Evolutionary conservation across 2,113 vertebrate genomes (phyloP).

Genomic region (Passer montanus): DNA sequence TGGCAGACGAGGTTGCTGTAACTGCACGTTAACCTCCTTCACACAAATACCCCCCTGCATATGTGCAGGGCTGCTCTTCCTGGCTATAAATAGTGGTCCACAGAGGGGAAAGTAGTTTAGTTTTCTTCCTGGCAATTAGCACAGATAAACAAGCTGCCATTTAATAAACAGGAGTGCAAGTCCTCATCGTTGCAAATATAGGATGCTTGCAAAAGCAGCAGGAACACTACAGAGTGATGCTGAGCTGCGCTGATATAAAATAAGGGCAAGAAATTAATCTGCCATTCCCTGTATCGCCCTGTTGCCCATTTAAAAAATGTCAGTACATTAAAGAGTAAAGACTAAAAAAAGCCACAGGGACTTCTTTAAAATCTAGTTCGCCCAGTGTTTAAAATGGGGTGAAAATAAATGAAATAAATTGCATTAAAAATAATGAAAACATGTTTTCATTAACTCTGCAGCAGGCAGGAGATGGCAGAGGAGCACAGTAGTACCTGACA

Average conservation of each 20-base stretch:
- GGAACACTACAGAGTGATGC: not conserved
- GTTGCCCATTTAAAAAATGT: not conserved
- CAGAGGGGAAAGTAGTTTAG: constrained; percentile 17
- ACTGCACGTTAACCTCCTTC: not conserved
- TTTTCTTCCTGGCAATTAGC: constrained; percentile 36
- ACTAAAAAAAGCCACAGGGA: not conserved
- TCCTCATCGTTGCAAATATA: not conserved
- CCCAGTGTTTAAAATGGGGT: not conserved
- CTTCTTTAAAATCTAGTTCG: not conserved
- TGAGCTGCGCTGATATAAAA: not conserved
- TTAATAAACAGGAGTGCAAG: not conserved
- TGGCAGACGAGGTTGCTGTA: not conserved
- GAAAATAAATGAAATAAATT: not conserved
- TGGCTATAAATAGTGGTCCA: not conserved
- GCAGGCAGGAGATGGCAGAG: not conserved
- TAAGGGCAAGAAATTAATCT: not conserved
- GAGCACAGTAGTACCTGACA: not conserved
- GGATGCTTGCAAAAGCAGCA: not conserved
- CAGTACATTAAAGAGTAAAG: not conserved
- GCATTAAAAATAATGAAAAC: not conserved
- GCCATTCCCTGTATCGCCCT: accelerated
- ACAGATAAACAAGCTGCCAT: constrained; percentile 12
- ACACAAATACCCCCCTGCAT: not conserved
- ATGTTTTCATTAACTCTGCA: not conserved
- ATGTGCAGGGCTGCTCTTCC: not conserved